Conservation (phyloP, 35 echinoderm and acorn worm genomes). For the Eucidaris tribuloides region DNA sequence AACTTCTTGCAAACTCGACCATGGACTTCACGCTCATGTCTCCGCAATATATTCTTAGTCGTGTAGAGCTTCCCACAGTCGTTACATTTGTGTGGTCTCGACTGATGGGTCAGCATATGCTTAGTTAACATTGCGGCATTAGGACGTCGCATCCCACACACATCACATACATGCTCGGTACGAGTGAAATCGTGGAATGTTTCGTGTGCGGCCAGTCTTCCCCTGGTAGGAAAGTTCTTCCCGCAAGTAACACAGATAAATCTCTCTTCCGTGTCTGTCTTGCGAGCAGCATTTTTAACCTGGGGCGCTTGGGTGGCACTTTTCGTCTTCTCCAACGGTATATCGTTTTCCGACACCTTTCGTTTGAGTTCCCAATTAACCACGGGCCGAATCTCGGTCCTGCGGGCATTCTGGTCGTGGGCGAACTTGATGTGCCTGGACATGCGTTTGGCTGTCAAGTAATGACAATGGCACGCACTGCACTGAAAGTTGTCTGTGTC, state of each 20-base stretch:
- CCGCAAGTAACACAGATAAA: conserved; percentile 9
- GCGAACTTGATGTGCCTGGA: not conserved
- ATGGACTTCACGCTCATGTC: too few species aligned
- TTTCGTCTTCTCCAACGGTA: not conserved
- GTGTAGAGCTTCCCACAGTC: not conserved
- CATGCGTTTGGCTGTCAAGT: not conserved
- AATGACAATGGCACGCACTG: not conserved
- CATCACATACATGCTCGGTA: not conserved
- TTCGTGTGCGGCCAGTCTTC: conserved; percentile 1
- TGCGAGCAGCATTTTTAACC: not conserved
- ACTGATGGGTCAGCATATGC: conserved; percentile 10
- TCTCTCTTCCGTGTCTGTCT: not conserved
- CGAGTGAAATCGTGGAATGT: conserved; percentile 15
- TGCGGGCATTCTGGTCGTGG: conserved; percentile 9
- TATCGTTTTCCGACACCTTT: not conserved
- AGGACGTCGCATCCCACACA: not conserved
- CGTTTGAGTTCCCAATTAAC: not conserved
- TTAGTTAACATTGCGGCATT: not conserved
- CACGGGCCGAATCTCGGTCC: not conserved
- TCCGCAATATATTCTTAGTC: not conserved
- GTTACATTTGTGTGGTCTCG: conserved; percentile 1
- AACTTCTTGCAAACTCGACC: too few species aligned
- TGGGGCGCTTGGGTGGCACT: not conserved
- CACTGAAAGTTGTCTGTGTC: not conserved
- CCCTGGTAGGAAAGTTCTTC: conserved; percentile 15